These are phyloP conservation scores for Artibeus jamaicensis DNA, from an alignment of 2,797 vertebrate genomes.

Conservation along the genomic window DNA sequence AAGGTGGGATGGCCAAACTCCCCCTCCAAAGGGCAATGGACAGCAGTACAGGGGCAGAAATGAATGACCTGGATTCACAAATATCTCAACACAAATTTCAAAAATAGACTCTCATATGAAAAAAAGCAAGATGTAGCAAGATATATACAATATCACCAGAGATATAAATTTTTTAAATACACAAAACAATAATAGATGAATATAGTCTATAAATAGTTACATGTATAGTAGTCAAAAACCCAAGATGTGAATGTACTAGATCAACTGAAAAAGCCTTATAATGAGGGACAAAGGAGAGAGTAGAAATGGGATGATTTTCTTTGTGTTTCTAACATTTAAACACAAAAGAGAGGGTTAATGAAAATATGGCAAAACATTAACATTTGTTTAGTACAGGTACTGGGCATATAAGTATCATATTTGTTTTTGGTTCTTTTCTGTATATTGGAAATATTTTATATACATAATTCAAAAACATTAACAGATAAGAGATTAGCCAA, in stretches of 20 bases:
- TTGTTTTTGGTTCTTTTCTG: background rate
- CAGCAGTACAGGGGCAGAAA: background rate
- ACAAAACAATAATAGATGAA: background rate
- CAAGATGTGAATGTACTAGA: background rate
- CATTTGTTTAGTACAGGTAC: background rate
- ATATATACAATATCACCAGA: background rate
- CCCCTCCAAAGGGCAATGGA: background rate
- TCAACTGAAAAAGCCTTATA: background rate
- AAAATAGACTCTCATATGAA: background rate
- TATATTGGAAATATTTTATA: background rate
- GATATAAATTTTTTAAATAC: background rate
- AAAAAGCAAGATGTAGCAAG: background rate
- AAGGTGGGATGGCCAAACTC: background rate
- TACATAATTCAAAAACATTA: slow-evolving; percentile 9
- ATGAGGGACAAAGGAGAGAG: background rate
- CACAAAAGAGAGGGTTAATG: background rate
- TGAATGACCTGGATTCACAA: background rate
- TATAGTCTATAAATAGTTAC: background rate
- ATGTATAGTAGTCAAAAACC: background rate
- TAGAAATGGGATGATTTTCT: background rate
- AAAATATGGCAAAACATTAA: background rate
- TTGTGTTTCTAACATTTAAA: background rate
- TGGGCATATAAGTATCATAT: background rate
- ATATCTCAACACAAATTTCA: background rate
- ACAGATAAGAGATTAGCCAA: background rate